Evolutionary conservation across 2,113 vertebrate species (phyloP).

Genomic region (Planiliza haematocheilus): DNA sequence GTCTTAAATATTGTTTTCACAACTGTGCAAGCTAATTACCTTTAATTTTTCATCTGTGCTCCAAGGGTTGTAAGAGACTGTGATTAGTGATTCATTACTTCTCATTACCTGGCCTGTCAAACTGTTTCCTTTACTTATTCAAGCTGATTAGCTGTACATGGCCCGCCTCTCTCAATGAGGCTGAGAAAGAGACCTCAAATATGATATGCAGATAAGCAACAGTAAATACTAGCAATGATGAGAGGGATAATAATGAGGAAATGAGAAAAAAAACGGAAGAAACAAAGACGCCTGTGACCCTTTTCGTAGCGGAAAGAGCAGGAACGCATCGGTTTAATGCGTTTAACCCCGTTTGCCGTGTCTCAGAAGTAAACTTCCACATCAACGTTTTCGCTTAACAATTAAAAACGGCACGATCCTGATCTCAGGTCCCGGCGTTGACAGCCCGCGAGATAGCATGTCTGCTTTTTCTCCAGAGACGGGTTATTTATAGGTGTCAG

Average conservation of each 20-base stretch:
- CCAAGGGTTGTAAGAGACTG: conserved; percentile 78
- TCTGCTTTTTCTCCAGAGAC: conserved; percentile 45
- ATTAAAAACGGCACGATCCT: conserved; percentile 7
- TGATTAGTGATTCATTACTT: conserved; percentile 84
- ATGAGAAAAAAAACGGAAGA: not conserved
- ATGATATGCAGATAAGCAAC: conserved; percentile 44
- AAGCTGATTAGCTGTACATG: conserved; percentile 80
- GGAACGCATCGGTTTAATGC: not conserved
- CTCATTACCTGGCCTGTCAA: conserved; percentile 83
- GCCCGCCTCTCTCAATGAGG: conserved; percentile 69
- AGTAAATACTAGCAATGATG: conserved; percentile 24
- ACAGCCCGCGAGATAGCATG: conserved; percentile 28
- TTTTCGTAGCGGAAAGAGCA: not conserved
- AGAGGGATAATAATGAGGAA: conserved; percentile 1
- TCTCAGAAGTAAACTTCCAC: conserved; percentile 9
- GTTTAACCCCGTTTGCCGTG: not conserved
- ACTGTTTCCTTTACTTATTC: conserved; percentile 84
- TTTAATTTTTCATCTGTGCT: conserved; percentile 82
- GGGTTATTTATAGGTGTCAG: conserved; percentile 65
- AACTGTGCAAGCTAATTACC: conserved; percentile 83
- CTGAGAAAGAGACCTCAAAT: conserved; percentile 72
- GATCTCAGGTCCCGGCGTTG: not conserved
- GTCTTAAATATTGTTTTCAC: conserved; percentile 83
- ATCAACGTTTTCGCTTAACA: conserved; percentile 10
- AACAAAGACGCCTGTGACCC: not conserved